These are phyloP conservation scores for Mythimna ferrago DNA, from an alignment of 2,888 invertebrate species.

Conservation along the genomic window DNA sequence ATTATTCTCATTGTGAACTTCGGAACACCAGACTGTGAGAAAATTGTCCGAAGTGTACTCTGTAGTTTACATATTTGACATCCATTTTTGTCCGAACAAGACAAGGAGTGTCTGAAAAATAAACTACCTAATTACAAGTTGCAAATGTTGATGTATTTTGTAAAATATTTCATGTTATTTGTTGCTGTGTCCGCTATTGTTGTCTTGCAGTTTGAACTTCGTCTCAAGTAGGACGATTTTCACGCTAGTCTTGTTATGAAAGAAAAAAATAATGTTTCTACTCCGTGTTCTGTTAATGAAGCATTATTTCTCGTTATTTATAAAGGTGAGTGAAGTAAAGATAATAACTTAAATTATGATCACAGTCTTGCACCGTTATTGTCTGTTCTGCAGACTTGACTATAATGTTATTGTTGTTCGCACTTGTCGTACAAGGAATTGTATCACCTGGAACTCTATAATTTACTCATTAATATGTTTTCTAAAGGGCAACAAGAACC, in stretches of 20 bases:
- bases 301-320: constrained; percentile 34
- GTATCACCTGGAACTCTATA: constrained; percentile 46
- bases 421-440: constrained; percentile 11
- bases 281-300: constrained; percentile 12
- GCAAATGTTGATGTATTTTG: constrained; percentile 62
- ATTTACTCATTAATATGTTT: constrained; percentile 33
- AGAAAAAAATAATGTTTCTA: constrained; percentile 39
- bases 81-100: constrained; percentile 28
- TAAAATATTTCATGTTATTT: constrained; percentile 65
- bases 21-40: constrained; percentile 37
- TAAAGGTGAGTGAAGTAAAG: constrained; percentile 14
- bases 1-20: constrained; percentile 40
- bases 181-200: constrained; percentile 54
- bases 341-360: constrained; percentile 25
- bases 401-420: constrained; percentile 24
- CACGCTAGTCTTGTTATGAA: constrained; percentile 49
- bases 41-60: constrained; percentile 43
- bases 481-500: constrained; percentile 28
- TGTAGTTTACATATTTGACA: constrained; percentile 38
- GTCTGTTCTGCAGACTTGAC: background rate
- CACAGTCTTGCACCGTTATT: constrained; percentile 3
- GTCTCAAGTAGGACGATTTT: constrained; percentile 58
- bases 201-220: constrained; percentile 25
- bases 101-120: constrained; percentile 47
- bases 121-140: constrained; percentile 42